phyloP scores from a whole-genome alignment of 2,888 invertebrate species.

The Troides helena region DNA sequence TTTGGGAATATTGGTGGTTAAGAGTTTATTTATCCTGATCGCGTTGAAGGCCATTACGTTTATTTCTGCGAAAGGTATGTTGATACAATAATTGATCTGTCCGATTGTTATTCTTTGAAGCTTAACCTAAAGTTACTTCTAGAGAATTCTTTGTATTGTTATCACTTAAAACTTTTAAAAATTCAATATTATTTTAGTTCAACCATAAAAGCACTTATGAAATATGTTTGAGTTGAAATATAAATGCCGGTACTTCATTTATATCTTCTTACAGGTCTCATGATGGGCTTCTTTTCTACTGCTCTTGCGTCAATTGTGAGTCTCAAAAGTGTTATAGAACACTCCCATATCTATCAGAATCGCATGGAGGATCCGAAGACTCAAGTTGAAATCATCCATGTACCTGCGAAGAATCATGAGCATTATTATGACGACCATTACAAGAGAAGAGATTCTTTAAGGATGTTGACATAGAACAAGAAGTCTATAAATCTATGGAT shows the following conservation, averaged over 20 bases:
- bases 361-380: conserved; percentile 64
- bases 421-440: conserved; percentile 67
- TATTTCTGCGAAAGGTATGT: conserved; percentile 80
- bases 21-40: conserved; percentile 83
- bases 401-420: conserved; percentile 62
- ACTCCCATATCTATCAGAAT: conserved; percentile 56
- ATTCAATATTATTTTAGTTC: too few relatives aligned
- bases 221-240: background rate
- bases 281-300: conserved; percentile 71
- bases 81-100: background rate
- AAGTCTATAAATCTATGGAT: too few relatives aligned
- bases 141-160: too few relatives aligned
- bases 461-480: conserved; percentile 23
- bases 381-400: conserved; percentile 65
- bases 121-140: too few relatives aligned
- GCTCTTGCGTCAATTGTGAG: conserved; percentile 83
- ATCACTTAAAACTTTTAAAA: too few relatives aligned
- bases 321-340: conserved; percentile 75
- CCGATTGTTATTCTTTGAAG: too few relatives aligned
- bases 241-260: background rate
- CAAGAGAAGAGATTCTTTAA: conserved; percentile 49
- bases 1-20: conserved; percentile 82
- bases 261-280: conserved; percentile 50
- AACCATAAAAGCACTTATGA: background rate
- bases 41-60: conserved; percentile 85